Evolutionary conservation across 2,888 invertebrate species (phyloP), one percentile per base, ranked within the genome.

Genomic region (Hypomecis atomaria): DNA sequence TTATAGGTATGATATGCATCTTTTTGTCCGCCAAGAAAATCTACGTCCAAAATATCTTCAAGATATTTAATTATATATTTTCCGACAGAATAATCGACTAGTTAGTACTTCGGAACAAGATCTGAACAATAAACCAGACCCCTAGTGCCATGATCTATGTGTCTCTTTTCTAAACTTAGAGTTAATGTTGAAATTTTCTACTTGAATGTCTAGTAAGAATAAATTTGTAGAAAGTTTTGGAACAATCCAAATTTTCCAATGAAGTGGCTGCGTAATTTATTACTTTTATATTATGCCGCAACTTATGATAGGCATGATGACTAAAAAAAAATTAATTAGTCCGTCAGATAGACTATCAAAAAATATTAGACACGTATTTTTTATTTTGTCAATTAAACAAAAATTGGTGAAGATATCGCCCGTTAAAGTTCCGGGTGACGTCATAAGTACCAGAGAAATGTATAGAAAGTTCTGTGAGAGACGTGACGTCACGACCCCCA

Each of bases 131-230:
- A 45, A 23, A 53, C 53, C 66, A 71, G 52, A 62, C 48, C 48
- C 61, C 62, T 23, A 72, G 72, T 74, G 72, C 74, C 70, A 74
- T 71, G 70, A 74, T 69, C 62, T 49, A 60, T 63, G 44, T 61
- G 40, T 63, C 54, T 63, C 64, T 69, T 62, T 68, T 67, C 36
- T 64, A 52, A 57, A 66, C 34, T 50, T 65, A 54, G 13, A 36
- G 13, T 33, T 48, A 54, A 43, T 33, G 38, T 42, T 13, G 37
- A n/a, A 9, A 5, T 37, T 48, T 49, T 54, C 23, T 53, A 60
- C 53, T 44, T 62, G n/a, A 57, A 58, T 58, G n/a, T 61, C 23
- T 55, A 66, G 44, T 42, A 63, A 60, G 53, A 42, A 54, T 65
- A 70, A 44, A 61, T 72, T 69, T 68, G 65, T 76, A 76, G 72